phyloP scores from a whole-genome alignment of 2,888 invertebrate genomes.

The Oeneis ivallda region DNA sequence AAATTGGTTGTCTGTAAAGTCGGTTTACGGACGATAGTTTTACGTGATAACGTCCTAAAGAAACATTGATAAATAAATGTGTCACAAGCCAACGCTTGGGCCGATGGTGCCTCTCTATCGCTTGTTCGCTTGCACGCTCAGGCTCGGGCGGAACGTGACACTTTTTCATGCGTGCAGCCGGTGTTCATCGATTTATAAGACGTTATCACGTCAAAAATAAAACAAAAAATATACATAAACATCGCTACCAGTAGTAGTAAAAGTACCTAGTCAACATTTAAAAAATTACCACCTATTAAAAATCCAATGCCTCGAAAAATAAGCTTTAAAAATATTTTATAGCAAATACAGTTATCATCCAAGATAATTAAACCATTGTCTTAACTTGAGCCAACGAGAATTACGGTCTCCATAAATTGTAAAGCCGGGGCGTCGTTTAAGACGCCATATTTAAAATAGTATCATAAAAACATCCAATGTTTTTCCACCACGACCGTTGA shows the following conservation, averaged over 20 bases:
- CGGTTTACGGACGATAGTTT: too few relatives aligned
- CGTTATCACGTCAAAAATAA: too few relatives aligned
- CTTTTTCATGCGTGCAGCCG: too few relatives aligned
- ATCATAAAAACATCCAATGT: conserved; percentile 67
- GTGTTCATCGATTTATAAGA: too few relatives aligned
- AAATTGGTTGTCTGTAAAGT: too few relatives aligned
- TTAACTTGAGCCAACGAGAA: conserved; percentile 66
- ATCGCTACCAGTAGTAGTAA: background rate
- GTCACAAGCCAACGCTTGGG: too few relatives aligned
- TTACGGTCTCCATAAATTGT: conserved; percentile 73
- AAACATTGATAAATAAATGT: too few relatives aligned
- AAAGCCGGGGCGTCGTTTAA: conserved; percentile 59
- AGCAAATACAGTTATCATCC: conserved; percentile 68
- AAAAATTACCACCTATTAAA: conserved; percentile 23
- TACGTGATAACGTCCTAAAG: too few relatives aligned
- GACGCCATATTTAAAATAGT: conserved; percentile 77
- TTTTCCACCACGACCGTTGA: conserved; percentile 52
- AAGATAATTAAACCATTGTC: conserved; percentile 79
- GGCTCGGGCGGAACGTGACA: too few relatives aligned
- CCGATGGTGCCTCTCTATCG: too few relatives aligned
- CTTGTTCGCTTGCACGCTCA: too few relatives aligned
- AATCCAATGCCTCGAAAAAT: conserved; percentile 23
- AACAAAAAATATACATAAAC: background rate
- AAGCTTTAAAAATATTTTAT: conserved; percentile 58
- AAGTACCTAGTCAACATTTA: background rate